Evolutionary conservation across 2,888 invertebrate genomes (phyloP).

Genomic region (Diarsia brunnea): DNA sequence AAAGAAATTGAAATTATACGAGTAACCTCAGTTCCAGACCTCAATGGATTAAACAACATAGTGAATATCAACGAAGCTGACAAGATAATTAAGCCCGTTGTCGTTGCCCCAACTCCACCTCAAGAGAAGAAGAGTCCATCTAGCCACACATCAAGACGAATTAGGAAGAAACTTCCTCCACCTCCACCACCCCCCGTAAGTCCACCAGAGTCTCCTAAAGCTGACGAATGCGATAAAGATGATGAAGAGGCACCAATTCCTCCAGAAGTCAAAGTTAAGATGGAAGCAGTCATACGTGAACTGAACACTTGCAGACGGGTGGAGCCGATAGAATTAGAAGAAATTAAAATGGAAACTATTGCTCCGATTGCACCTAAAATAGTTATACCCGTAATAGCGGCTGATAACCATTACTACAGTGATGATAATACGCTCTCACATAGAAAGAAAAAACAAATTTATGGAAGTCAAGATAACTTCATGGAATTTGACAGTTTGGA

Average conservation of each 20-base stretch:
- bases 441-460: slow-evolving; percentile 74
- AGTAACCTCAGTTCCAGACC: slow-evolving; percentile 53
- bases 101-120: slow-evolving; percentile 56
- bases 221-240: slow-evolving; percentile 54
- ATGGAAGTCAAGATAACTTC: slow-evolving; percentile 72
- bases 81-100: slow-evolving; percentile 48
- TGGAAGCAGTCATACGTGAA: slow-evolving; percentile 92
- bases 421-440: slow-evolving; percentile 81
- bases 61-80: slow-evolving; percentile 42
- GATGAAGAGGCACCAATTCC: slow-evolving; percentile 82
- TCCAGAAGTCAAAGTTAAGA: slow-evolving; percentile 90
- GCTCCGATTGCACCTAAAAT: slow-evolving; percentile 83
- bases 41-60: slow-evolving; percentile 52
- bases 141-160: slow-evolving; percentile 80
- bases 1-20: slow-evolving; percentile 65
- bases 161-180: slow-evolving; percentile 86
- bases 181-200: slow-evolving; percentile 85
- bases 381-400: slow-evolving; percentile 86
- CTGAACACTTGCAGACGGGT: slow-evolving; percentile 84
- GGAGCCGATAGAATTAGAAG: slow-evolving; percentile 80
- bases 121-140: slow-evolving; percentile 79
- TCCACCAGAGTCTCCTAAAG: slow-evolving; percentile 61
- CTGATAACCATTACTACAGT: slow-evolving; percentile 84
- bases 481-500: slow-evolving; percentile 86
- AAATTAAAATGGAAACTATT: slow-evolving; percentile 77